Base-by-base conservation (phyloP, 2,113 vertebrate genomes). In the Halichoerus grypus region DNA sequence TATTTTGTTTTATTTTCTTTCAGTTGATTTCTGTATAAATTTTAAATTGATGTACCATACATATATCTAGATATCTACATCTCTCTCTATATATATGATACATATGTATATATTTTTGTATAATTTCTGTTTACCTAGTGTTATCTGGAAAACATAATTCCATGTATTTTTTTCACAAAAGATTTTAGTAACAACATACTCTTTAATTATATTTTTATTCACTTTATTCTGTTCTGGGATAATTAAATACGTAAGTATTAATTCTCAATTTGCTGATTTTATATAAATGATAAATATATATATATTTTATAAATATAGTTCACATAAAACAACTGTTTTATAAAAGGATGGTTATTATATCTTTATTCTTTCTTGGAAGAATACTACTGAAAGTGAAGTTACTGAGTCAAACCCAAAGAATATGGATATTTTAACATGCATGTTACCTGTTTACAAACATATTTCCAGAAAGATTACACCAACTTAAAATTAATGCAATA, bases 1-100 rank as follows among this genome's bases (percentile, higher is more conserved):
- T 33, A 31, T 39, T 81, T 91, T 71, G 3, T 22, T n/a, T 87
- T 61, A 82, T 84, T 92, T 96, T 96, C 36, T 53, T 83, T 88
- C 11, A 77, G 22, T 57, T 85, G 9, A 10, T 79, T 83, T 42
- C 33, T 92, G 4, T 33, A 7, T 42, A 80, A 85, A 95, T 19
- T 81, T 81, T 53, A 51, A 46, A 36, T 42, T 83, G 33, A 55
- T 86, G n/a, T 72, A 79, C 63, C 5, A 67, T 46, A 8, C 22
- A 91, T 36, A 53, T 33, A 8, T 28, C 3, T 49, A 24, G n/a
- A 42, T 67, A 15, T 26, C 13, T 91, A 53, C 10, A 39, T 55
- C 24, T 84, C 42, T 18, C 10, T 85, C 7, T 80, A 15, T 79
- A 19, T 79, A 21, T 79, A 18, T 82, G 16, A 51, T 36, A 67